Conservation (phyloP, 2,888 invertebrate species). For the Laothoe populi region DNA sequence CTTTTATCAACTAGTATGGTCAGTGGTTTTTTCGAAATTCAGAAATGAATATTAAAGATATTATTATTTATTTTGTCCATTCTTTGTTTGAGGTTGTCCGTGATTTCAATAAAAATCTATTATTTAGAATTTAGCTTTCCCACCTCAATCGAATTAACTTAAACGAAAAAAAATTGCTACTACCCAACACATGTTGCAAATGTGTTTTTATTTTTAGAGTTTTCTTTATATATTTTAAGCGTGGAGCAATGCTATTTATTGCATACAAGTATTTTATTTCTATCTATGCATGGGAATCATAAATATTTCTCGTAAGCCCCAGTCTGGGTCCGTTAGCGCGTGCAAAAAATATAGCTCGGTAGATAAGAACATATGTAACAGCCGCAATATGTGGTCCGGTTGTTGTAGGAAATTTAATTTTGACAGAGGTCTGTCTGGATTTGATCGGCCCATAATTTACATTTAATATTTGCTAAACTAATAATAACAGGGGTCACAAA, state of each 20-base stretch:
- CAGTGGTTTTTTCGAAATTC: too few relatives aligned
- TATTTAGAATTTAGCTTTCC: too few relatives aligned
- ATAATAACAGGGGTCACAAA: too few relatives aligned
- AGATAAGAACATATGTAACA: slow-evolving; percentile 36
- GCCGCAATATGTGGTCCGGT: background rate
- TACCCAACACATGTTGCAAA: background rate
- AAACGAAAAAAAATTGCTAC: background rate
- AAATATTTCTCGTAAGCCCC: slow-evolving; percentile 45
- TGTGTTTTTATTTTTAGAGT: background rate
- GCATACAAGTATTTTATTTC: background rate
- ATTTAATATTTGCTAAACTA: too few relatives aligned
- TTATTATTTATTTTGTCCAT: too few relatives aligned
- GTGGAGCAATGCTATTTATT: background rate
- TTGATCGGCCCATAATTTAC: too few relatives aligned
- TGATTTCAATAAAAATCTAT: too few relatives aligned
- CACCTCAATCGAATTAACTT: too few relatives aligned
- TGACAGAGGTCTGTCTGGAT: background rate
- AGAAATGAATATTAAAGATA: too few relatives aligned
- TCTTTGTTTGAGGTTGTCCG: too few relatives aligned
- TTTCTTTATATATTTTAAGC: background rate
- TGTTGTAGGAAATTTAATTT: background rate
- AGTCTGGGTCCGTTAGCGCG: slow-evolving; percentile 29
- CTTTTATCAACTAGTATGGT: too few relatives aligned
- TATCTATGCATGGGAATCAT: slow-evolving; percentile 35
- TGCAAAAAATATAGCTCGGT: slow-evolving; percentile 48